Evolutionary conservation across 2,888 invertebrate species (phyloP), one percentile per base, ranked within the genome.

Genomic region (Lamellibrachia columna): DNA sequence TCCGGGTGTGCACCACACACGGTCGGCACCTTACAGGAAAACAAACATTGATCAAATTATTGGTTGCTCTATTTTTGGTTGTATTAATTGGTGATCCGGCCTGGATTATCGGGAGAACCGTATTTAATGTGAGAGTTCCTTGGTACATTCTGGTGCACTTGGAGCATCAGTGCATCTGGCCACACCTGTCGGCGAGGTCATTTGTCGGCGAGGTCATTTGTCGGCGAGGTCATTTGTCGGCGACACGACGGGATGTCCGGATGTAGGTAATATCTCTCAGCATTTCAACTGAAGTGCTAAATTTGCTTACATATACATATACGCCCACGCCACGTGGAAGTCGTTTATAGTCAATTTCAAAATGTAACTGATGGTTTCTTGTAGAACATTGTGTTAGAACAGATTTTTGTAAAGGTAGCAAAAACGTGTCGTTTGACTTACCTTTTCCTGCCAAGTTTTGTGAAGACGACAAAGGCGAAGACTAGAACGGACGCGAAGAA

Each of bases 181-280:
- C 3, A n/a, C 2, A 75, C n/a, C 75, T 75, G 15, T 58, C 58
- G 15, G 58, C 11, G 58, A 58, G 7, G 75, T 75, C 75, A 75
- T 75, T 15, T 75, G 75, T 75, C 75, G 75, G 75, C 75, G 75
- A 75, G 15, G 58, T 58, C 15, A 15, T 58, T 58, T 58, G 75
- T 75, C 75, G 11, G 75, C 75, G 75, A 75, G n/a, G 75, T 75
- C 75, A 75, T 75, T 15, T 75, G 75, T 75, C 75, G 75, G 75
- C 75, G 75, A 75, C 75, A 75, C 75, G 75, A 75, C 75, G 75
- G 75, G 75, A n/a, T 75, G 75, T n/a, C 75, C n/a, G 75, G 75
- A 75, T 75, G 75, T 6, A 75, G 75, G 55, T 55, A 55, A 75
- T 22, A 75, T 75, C n/a, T 75, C 75, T 22, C 22, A 15, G 15